Percentiles rank a stretch among this genome's conserved stretches.
These are phyloP conservation scores for Sphinx pinastri DNA, from an alignment of 2,888 invertebrate species.

Conservation along the genomic window DNA sequence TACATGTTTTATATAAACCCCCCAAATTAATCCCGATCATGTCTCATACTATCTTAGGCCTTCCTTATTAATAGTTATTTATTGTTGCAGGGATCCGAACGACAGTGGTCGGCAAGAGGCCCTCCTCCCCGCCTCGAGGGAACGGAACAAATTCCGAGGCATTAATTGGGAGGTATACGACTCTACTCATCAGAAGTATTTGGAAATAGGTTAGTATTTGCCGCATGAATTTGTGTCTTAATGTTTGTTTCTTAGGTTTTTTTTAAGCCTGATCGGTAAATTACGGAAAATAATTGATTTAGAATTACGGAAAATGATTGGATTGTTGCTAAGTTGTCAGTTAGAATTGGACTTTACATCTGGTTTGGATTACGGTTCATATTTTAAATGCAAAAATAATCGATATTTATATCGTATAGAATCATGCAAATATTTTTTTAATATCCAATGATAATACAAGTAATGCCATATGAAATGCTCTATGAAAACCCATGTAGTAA, in stretches of 20 bases:
- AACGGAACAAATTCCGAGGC: constrained; percentile 92
- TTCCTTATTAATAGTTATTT: constrained; percentile 29
- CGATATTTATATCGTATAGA: too few relatives aligned
- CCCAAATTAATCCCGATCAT: not conserved
- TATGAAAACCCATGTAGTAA: too few relatives aligned
- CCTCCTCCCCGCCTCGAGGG: constrained; percentile 90
- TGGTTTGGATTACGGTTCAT: too few relatives aligned
- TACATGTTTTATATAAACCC: not conserved
- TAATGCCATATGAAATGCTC: too few relatives aligned
- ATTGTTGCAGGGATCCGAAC: constrained; percentile 89
- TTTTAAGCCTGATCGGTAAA: too few relatives aligned
- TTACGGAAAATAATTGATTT: too few relatives aligned
- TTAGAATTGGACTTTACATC: too few relatives aligned
- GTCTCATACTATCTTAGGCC: not conserved
- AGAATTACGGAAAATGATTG: too few relatives aligned
- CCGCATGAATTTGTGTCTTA: not conserved
- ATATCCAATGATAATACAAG: too few relatives aligned
- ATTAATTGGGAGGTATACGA: constrained; percentile 97
- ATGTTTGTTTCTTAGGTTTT: not conserved
- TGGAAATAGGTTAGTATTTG: constrained; percentile 92
- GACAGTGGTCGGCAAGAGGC: constrained; percentile 92
- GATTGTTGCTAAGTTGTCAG: too few relatives aligned
- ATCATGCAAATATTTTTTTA: too few relatives aligned
- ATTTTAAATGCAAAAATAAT: too few relatives aligned
- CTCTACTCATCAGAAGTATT: constrained; percentile 95